These are phyloP conservation scores for Psylliodes chrysocephalus DNA, from an alignment of 2,888 invertebrate genomes.

Conservation along the genomic window DNA sequence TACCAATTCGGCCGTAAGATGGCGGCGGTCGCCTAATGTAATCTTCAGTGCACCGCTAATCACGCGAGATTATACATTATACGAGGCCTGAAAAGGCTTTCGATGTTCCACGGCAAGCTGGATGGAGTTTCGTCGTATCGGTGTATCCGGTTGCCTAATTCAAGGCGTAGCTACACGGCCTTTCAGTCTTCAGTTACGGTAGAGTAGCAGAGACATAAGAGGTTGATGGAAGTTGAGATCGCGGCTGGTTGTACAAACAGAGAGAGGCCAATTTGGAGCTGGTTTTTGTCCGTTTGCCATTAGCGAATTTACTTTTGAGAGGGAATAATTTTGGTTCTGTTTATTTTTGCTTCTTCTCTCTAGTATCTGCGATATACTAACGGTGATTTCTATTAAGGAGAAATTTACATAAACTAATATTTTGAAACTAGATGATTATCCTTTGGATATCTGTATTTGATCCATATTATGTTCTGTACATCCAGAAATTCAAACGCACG, in stretches of 20 bases:
- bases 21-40: conserved; percentile 52
- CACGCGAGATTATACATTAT: conserved; percentile 57
- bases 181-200: conserved; percentile 45
- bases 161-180: conserved; percentile 33
- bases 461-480: too few species aligned
- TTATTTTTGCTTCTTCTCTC: too few species aligned
- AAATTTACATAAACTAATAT: too few species aligned
- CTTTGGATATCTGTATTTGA: too few species aligned
- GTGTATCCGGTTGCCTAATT: conserved; percentile 49
- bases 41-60: conserved; percentile 48
- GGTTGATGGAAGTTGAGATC: conserved; percentile 11
- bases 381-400: too few species aligned
- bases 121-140: conserved; percentile 40
- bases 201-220: not conserved
- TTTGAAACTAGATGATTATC: too few species aligned
- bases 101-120: conserved; percentile 52
- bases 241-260: conserved; percentile 12
- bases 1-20: conserved; percentile 33
- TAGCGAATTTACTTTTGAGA: too few species aligned
- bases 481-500: too few species aligned
- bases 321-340: too few species aligned
- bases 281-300: conserved; percentile 1
- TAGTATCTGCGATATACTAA: too few species aligned
- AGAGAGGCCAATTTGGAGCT: not conserved
- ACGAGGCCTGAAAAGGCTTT: conserved; percentile 60